Evolutionary conservation across 2,888 invertebrate genomes (phyloP), one percentile per base, ranked within the genome.

Genomic region (Copidosoma aretas): DNA sequence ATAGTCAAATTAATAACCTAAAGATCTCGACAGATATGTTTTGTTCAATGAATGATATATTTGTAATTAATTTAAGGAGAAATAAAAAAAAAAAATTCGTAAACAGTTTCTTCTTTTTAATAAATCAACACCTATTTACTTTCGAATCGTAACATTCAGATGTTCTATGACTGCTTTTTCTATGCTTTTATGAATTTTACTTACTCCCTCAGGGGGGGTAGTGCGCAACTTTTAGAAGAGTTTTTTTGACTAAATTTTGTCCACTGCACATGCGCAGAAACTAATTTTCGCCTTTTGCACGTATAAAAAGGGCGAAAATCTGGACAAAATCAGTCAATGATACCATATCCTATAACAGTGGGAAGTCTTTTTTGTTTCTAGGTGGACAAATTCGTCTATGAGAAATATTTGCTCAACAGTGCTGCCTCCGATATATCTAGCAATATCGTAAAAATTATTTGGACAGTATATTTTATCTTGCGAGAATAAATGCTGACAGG

Each of bases 331-430:
- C n/a, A n/a, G n/a, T n/a, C n/a, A n/a, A n/a, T n/a, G n/a, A n/a
- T n/a, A n/a, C n/a, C n/a, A n/a, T n/a, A 99, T 95, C 75, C 92
- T 89, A 82, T 95, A 99, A 82, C 96, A 96, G 67, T 97, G 91
- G 75, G 98, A 98, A 39, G 86, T 88, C 78, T 88, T 90, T 56
- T 91, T 89, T 8, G 89, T 91, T 85, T 96, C 95, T 0, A 94
- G 93, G 85, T 98, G 92, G 60, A 86, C 85, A 82, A 95, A 99
- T 77, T 91, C 89, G 84, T 99, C 99, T 62, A 94, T 89, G 12
- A 96, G 84, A 71, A 87, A 86, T 10, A 96, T 94, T 89, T 95
- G 97, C 85, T 99, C 99, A 58, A 99, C 89, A n/a, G 93, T 85
- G 84, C 98, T 97, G 0, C 95, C 96, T 1, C 93, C 98, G 62